These are phyloP conservation scores for Piaya cayana DNA, from an alignment of 2,113 vertebrate species.

Conservation along the genomic window DNA sequence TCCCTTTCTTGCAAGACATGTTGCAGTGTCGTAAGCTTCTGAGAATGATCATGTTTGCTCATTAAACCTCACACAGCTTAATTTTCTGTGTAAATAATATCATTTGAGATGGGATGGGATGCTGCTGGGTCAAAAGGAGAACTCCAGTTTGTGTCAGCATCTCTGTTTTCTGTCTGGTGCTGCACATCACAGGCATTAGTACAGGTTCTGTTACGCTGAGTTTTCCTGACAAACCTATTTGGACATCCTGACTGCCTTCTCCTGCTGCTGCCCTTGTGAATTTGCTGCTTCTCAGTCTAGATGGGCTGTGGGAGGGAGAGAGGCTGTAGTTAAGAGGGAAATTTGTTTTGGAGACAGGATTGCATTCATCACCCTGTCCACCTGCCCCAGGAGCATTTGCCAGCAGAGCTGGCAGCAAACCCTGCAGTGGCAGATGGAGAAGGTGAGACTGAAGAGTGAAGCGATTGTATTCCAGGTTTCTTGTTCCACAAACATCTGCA, in stretches of 20 bases:
- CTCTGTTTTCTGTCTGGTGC: neutral
- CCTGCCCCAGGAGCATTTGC: neutral
- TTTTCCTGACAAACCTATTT: neutral
- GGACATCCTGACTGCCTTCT: too few species aligned
- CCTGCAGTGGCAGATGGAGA: neutral
- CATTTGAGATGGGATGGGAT: neutral
- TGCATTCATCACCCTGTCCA: accelerated
- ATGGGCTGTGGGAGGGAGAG: neutral
- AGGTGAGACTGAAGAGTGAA: neutral
- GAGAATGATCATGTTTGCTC: neutral
- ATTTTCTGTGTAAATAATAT: neutral
- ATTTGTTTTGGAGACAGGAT: neutral
- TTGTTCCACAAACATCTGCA: neutral
- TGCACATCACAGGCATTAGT: accelerated
- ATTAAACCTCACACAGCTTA: neutral
- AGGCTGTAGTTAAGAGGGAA: neutral
- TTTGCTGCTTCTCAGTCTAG: neutral
- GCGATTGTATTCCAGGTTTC: neutral
- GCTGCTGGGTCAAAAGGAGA: neutral
- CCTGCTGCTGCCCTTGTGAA: accelerated
- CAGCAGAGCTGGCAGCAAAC: neutral
- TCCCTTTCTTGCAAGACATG: neutral
- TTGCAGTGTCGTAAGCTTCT: neutral
- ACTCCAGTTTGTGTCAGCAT: neutral
- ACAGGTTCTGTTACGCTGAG: accelerated